Evolutionary conservation across 1,140 invertebrate species (phyloP), one percentile per base, ranked within the genome.

Genomic region (Batillaria attramentaria): DNA sequence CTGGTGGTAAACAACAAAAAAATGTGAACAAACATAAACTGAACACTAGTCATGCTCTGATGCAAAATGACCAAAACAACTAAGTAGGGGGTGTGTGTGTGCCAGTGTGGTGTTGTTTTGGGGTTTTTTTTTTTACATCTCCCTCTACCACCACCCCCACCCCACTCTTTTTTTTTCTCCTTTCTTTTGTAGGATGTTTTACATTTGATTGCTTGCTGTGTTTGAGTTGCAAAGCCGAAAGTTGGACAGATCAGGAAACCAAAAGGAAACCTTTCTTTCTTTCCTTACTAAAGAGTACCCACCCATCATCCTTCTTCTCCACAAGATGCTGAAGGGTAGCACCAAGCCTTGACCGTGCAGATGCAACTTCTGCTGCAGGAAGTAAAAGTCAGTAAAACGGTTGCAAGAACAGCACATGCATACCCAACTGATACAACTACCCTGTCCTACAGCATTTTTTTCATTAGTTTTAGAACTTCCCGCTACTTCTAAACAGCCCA

Each of bases 301-400:
- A 85, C 86, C 84, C 80, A 41, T 87, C 86, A 72, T 86, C 86
- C 73, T 84, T 85, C 42, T 84, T 86, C 57, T 87, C 86, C 24
- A 87, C 86, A 50, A 87, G 72, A 75, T 85, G 74, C 60, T 87
- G 86, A 62, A 87, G 75, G 41, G 86, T 85, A 3, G 84, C 84
- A 82, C 82, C 85, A 54, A 87, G 78, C 74, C 82, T 65, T 74
- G 74, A 84, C 73, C 86, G 85, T 1, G 85, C 84, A 28, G 84
- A 83, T 28, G 78, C 80, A 20, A 87, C 84, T 79, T 87, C 86
- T 41, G 82, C 81, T 81, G 73, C 2, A 78, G n/a, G 35, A 8
- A 70, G 0, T 31, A 8, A 69, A 13, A 42, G 18, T n/a, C 3
- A 41, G 2, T 16, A 62, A 6, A 6, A 13, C 8, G 33, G 39